Base-by-base conservation (phyloP, 2,888 invertebrate genomes). In the Nemurella pictetii region DNA sequence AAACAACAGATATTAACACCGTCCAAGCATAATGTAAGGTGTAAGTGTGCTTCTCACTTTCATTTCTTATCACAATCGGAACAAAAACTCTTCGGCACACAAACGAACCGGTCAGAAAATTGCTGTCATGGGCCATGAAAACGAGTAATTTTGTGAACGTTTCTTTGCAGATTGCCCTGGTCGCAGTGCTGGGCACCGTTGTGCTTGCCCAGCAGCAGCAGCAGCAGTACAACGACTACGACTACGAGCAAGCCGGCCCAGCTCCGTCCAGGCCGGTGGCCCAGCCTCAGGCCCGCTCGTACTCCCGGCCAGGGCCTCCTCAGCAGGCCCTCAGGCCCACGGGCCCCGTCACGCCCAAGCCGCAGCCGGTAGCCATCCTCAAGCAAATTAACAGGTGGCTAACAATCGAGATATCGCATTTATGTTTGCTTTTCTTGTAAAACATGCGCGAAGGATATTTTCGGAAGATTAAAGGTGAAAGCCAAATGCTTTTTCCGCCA, bases 351-450 rank as follows among this genome's bases (percentile, higher is more conserved):
- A 89, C 88, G 29, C 91, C 92, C 0, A 92, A 91, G 86, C 92
- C 93, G 72, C 92, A 94, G 0, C 94, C 96, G 0, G 94, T 96
- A 80, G 92, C 96, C 75, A 97, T 97, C 88, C 92, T 97, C 85
- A 96, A 97, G 90, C 97, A 97, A 91, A 96, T 97, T 87, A 96
- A 97, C 91, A 94, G 93, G 95, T 95, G 89, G 20, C 2, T 55
- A 55, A 20, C 55, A n/a, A n/a, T n/a, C n/a, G n/a, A n/a, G n/a
- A n/a, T n/a, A n/a, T n/a, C n/a, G n/a, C n/a, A n/a, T n/a, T n/a
- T n/a, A n/a, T n/a, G n/a, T n/a, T n/a, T n/a, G 20, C 55, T 12
- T 20, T 12, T 55, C 20, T 20, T 55, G 55, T 55, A 15, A 3
- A 12, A 55, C 55, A 55, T 55, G 55, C 55, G 20, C 55, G 55